Evolutionary conservation across 1,140 invertebrate genomes (phyloP), one percentile per base, ranked within the genome.

Genomic region (Zaprionus kolodkinae): DNA sequence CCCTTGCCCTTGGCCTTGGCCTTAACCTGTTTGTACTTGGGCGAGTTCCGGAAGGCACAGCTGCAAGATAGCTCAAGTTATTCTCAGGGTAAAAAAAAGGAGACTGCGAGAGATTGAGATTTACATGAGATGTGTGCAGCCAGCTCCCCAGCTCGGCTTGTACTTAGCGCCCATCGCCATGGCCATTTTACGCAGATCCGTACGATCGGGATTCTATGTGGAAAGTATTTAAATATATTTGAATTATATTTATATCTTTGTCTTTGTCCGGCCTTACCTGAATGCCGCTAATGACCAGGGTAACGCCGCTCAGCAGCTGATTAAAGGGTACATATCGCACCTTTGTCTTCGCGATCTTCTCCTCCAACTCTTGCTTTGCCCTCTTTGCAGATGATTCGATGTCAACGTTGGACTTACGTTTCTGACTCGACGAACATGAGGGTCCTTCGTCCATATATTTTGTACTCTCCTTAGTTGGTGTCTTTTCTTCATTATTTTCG

Each of bases 31-130:
- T 95, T 94, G 89, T 96, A 97, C 92, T 98, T 98, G 12, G 97
- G 97, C 27, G 97, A 98, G 91, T 98, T 97, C 4, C 94, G 91
- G 94, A 97, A 98, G 15, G 97, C 97, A 94, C 97, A 98, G 55
- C 97, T 97, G 81, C 1, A 77, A 87, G 21, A 52, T 25, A 45
- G 11, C 33, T 13, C 0, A 45, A 30, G 38, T 55, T 10, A n/a
- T 9, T n/a, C 33, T 11, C 38, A 38, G 6, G 6, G 9, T 15
- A 5, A 3, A 11, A 54, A 54, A 15, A 15, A n/a, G 6, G 27
- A 55, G 25, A 30, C 0, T 30, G 3, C 27, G 6, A 48, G 6
- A 48, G 6, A 9, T 35, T 13, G 0, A 56, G 10, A 6, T 69
- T 69, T 75, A 88, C 85, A 88, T 88, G 0, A 88, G 64, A 54